Evolutionary conservation across 2,888 invertebrate genomes (phyloP), one percentile per base, ranked within the genome.

Genomic region (Euzophera pinguis): DNA sequence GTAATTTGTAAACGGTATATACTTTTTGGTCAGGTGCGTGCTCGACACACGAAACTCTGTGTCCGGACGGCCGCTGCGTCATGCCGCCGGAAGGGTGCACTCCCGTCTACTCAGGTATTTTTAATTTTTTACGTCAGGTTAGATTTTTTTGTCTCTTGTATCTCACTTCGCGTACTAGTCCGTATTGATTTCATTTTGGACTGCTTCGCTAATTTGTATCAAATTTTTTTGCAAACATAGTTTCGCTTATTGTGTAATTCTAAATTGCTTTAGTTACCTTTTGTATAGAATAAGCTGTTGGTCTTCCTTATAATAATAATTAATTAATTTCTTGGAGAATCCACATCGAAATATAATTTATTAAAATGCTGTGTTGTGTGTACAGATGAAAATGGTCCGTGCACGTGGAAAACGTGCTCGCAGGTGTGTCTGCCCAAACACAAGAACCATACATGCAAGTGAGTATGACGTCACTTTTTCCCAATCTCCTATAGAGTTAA

Each of bases 361-460:
- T n/a, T 9, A 13, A 14, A 8, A 39, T 13, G 2, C 7, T 4
- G 9, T 8, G 14, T 14, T 14, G 7, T 17, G 4, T 3, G 10
- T 16, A 7, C 32, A 45, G 45, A 45, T 9, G 64, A 69, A 41
- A 73, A 73, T 34, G 48, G 63, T 32, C 64, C 65, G 9, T 95
- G 95, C 74, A 83, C 91, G 51, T 95, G 95, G 91, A 93, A 93
- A 45, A 90, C 93, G 3, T 97, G 97, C 73, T 93, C 96, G 14
- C 97, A 97, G 78, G 86, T 94, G 51, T 96, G 96, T 71, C 91
- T 94, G 87, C 92, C 63, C 53, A 89, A 89, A 54, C 81, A 78
- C 53, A 67, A 64, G 72, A 78, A 78, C 69, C 72, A 80, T 69
- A 79, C 78, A 12, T 89, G 89, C 87, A 88, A 88, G 87, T 87